These are phyloP conservation scores for Trissolcus japonicus DNA, from an alignment of 2,888 invertebrate species.

Conservation along the genomic window DNA sequence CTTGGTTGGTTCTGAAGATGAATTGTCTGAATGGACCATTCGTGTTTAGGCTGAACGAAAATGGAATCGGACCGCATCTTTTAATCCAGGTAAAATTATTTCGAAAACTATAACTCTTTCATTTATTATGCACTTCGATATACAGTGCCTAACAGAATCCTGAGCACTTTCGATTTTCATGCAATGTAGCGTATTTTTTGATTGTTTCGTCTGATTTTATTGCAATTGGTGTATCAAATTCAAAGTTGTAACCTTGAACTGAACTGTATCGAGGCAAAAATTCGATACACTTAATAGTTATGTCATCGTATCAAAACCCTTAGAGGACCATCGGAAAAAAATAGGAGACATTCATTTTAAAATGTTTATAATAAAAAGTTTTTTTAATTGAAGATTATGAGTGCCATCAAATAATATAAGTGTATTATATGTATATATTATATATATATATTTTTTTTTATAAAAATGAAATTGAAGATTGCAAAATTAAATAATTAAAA, in stretches of 20 bases:
- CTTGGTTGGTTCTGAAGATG: constrained; percentile 30
- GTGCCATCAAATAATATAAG: no score
- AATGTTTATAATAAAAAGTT: no score
- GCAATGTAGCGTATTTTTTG: background rate
- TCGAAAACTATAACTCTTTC: background rate
- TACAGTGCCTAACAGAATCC: background rate
- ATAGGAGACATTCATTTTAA: background rate
- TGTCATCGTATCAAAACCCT: constrained; percentile 15
- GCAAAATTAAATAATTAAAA: no score
- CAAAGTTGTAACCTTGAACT: constrained; percentile 63
- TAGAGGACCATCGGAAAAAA: background rate
- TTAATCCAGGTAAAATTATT: constrained; percentile 81
- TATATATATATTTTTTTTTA: no score
- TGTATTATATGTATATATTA: no score
- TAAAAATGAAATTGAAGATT: no score
- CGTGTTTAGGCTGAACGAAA: constrained; percentile 86
- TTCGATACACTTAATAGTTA: constrained; percentile 7
- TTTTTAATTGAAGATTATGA: no score
- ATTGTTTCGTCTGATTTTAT: constrained; percentile 11
- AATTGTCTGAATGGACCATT: constrained; percentile 81
- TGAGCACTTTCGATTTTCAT: background rate
- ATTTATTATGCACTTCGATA: background rate
- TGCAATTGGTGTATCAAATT: no score
- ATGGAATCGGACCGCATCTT: constrained; percentile 84
- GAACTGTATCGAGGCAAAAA: constrained; percentile 62